phyloP scores from a whole-genome alignment of 1,140 invertebrate genomes.

The Zophobas atratus region DNA sequence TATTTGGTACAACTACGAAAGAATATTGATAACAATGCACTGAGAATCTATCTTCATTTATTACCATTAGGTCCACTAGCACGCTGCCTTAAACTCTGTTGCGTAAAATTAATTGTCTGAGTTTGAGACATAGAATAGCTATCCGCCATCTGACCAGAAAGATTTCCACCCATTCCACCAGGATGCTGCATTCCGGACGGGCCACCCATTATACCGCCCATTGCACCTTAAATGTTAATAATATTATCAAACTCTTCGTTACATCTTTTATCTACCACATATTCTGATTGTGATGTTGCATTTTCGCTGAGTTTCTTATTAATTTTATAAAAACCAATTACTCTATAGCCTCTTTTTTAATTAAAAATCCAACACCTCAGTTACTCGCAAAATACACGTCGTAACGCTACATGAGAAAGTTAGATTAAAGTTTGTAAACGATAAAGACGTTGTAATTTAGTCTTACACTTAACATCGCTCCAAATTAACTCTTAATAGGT shows the following conservation, averaged over 20 bases:
- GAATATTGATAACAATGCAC: too few relatives aligned
- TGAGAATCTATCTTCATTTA: background rate
- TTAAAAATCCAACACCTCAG: too few relatives aligned
- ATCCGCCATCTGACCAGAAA: conserved; percentile 69
- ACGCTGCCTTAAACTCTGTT: conserved; percentile 76
- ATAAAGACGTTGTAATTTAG: too few relatives aligned
- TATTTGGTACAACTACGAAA: conserved; percentile 38
- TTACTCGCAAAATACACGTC: too few relatives aligned
- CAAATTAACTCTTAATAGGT: too few relatives aligned
- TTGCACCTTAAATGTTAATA: conserved; percentile 25
- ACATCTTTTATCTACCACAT: background rate
- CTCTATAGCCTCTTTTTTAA: too few relatives aligned
- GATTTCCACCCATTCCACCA: conserved; percentile 51
- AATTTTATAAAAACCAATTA: too few relatives aligned
- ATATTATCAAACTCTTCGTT: background rate
- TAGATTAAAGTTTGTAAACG: too few relatives aligned
- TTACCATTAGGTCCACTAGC: conserved; percentile 63
- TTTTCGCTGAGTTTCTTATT: background rate
- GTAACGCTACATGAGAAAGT: too few relatives aligned
- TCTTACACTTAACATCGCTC: too few relatives aligned
- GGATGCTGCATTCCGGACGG: conserved; percentile 50
- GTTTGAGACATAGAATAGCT: conserved; percentile 83
- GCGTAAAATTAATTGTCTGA: conserved; percentile 88
- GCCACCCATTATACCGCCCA: conserved; percentile 47
- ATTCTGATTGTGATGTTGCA: background rate